Base-by-base conservation (phyloP, 2,113 vertebrate species). In the Poeciliopsis turrubarensis region DNA sequence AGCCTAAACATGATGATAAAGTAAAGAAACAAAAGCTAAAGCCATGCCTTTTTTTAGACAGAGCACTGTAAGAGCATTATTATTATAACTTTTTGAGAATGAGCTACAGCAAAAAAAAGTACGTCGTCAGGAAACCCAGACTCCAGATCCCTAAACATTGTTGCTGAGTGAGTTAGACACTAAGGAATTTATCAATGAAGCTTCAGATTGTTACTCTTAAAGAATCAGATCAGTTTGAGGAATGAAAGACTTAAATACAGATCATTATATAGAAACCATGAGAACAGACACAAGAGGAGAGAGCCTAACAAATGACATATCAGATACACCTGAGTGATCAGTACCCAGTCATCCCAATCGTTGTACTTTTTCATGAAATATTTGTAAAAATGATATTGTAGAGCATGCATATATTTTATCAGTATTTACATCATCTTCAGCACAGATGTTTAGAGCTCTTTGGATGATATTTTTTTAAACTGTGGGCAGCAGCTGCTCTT, bases 311-410 rank as follows among this genome's bases (percentile, higher is more conserved):
- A 60, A 72, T 62, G 72, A 75, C 47, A 60, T 66, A 78, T 84
- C 69, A 31, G 34, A 66, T 79, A 66, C 79, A 83, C 87, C 89
- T 90, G 86, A 85, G 78, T 25, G 85, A 80, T 75, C 65, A 69
- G 60, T 60, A 78, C 72, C 80, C 82, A 79, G 87, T 76, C 39
- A 41, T 41, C 39, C 39, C 39, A 41, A 41, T 41, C 14, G 65
- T 77, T 78, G n/a, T 79, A 60, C 47, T 60, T 60, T 75, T 74
- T 77, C 60, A 60, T 47, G n/a, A 70, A 76, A 62, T 27, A 22
- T 47, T 11, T 34, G 44, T 8, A 8, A 32, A 44, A 63, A 83
- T 47, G 68, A 71, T 79, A 76, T 17, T 65, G 31, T 31, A 39
- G 68, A 54, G 74, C 68, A 82, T 44, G 61, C 22, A 83, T 81